phyloP scores from a whole-genome alignment of 2,888 invertebrate species.

The Lypha dubia region DNA sequence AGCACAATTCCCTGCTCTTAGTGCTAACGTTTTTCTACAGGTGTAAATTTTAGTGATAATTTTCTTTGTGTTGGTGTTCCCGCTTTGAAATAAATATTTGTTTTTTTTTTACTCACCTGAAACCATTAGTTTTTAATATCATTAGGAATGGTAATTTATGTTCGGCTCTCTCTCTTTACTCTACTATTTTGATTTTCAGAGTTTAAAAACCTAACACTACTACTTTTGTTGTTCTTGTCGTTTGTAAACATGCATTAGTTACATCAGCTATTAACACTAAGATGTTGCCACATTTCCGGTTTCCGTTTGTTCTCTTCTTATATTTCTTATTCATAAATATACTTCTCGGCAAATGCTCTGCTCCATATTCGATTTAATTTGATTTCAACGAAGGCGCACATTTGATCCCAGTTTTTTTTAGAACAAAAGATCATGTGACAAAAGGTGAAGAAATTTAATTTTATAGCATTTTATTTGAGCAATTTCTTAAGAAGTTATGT shows the following conservation, averaged over 20 bases:
- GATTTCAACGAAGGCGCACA: background rate
- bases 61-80: constrained; percentile 36
- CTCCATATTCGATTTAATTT: constrained; percentile 11
- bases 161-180: constrained; percentile 18
- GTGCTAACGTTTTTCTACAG: constrained; percentile 43
- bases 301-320: constrained; percentile 58
- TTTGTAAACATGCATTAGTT: constrained; percentile 56
- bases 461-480: too few relatives aligned
- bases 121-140: constrained; percentile 10
- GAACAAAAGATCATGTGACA: constrained; percentile 32
- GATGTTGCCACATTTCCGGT: constrained; percentile 70
- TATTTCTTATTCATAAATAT: constrained; percentile 5
- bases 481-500: too few relatives aligned
- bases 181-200: background rate
- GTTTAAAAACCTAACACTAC: background rate
- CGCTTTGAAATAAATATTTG: constrained; percentile 22
- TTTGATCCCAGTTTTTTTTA: constrained; percentile 11
- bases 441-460: constrained; percentile 24
- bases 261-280: constrained; percentile 48
- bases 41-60: constrained; percentile 51
- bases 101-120: constrained; percentile 25
- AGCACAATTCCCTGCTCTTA: constrained; percentile 35
- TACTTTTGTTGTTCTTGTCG: constrained; percentile 49
- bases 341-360: constrained; percentile 13
- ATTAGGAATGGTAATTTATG: constrained; percentile 23